Base-by-base conservation (phyloP, 2,888 invertebrate species). In the Augiades crinisus region DNA sequence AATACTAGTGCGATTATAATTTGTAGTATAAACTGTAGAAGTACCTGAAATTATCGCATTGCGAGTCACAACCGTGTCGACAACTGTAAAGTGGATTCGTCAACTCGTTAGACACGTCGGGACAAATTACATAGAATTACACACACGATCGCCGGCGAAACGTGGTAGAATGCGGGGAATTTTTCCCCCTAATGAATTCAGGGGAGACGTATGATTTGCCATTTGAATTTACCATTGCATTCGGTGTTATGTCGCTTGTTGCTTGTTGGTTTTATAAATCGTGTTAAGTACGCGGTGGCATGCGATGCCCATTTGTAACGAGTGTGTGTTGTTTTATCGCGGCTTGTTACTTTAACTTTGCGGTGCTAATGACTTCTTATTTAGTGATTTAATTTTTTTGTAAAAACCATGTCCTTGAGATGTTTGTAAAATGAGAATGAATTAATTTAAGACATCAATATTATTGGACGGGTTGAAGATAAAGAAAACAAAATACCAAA, bases 391-490 rank as follows among this genome's bases (percentile, higher is more conserved):
- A n/a, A n/a, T n/a, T n/a, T n/a, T n/a, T n/a, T n/a, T n/a, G n/a
- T n/a, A n/a, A n/a, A n/a, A n/a, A n/a, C n/a, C n/a, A n/a, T n/a
- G n/a, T n/a, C n/a, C n/a, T n/a, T n/a, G n/a, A n/a, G n/a, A n/a
- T n/a, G n/a, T n/a, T n/a, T n/a, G n/a, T n/a, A n/a, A n/a, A n/a
- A n/a, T n/a, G n/a, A n/a, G n/a, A n/a, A n/a, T n/a, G n/a, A n/a
- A n/a, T n/a, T n/a, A n/a, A n/a, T 56, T 51, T 41, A 41, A 8
- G 16, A 49, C 46, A 52, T 49, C 38, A 45, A 44, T 54, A 50
- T 21, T 33, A 30, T 50, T 47, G n/a, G n/a, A n/a, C n/a, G n/a
- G n/a, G n/a, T n/a, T n/a, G 17, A 30, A 44, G 21, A 21, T 10
- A 10, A 10, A 16, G 37, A 37, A 27, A 47, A 43, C 17, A 43